phyloP scores from a whole-genome alignment of 2,113 vertebrate genomes.

The Calidris pygmaea region DNA sequence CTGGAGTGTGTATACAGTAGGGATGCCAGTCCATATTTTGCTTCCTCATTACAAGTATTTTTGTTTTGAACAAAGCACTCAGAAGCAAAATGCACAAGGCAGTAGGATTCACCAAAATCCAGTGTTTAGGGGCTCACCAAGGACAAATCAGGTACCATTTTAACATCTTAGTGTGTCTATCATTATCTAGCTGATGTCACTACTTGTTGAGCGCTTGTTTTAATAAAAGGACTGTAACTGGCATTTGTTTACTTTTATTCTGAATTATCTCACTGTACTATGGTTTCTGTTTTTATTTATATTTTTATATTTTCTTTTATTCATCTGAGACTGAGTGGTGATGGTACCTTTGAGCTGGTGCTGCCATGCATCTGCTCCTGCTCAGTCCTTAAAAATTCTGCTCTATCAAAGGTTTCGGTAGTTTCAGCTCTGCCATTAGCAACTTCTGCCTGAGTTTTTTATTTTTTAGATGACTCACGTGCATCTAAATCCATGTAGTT shows the following conservation, averaged over 20 bases:
- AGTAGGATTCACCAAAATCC: background rate
- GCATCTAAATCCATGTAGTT: background rate
- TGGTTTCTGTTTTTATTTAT: background rate
- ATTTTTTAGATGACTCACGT: background rate
- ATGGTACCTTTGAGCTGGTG: background rate
- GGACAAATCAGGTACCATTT: background rate
- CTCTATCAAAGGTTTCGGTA: background rate
- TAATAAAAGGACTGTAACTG: background rate
- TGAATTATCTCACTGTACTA: background rate
- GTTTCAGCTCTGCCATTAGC: background rate
- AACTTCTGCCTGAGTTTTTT: background rate
- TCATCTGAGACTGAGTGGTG: background rate
- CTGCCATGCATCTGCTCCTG: background rate
- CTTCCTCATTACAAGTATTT: background rate
- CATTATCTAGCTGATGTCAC: background rate
- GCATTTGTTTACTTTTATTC: background rate
- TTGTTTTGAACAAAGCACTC: background rate
- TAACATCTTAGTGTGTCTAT: background rate
- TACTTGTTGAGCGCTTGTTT: background rate
- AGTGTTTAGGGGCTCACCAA: background rate
- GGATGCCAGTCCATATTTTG: background rate
- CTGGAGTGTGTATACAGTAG: background rate
- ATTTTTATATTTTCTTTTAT: no score
- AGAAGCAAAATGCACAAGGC: background rate
- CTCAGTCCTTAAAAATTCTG: background rate